Percentiles rank a stretch among this genome's conserved stretches.
phyloP scores from a whole-genome alignment of 2,113 vertebrate genomes.

The Cairina moschata region DNA sequence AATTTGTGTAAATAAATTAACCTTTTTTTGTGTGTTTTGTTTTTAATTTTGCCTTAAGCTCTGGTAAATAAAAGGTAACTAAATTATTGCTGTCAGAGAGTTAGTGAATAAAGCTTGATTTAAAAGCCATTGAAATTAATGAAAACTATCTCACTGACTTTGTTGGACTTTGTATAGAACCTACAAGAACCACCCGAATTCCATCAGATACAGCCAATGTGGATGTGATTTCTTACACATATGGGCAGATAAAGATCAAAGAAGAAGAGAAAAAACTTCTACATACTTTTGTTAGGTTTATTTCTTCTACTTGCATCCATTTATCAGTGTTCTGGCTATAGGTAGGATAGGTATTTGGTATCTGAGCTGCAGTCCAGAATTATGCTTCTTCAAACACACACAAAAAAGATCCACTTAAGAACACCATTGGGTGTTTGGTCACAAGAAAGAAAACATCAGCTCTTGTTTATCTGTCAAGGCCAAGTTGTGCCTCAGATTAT shows the following conservation, averaged over 20 bases:
- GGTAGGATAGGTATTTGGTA: background rate
- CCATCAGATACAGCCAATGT: background rate
- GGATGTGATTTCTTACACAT: slow-evolving; percentile 28
- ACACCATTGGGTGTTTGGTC: background rate
- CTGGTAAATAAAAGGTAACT: background rate
- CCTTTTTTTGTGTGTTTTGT: background rate
- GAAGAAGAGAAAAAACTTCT: background rate
- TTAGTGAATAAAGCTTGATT: background rate
- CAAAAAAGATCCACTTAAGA: background rate
- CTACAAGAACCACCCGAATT: slow-evolving; percentile 8
- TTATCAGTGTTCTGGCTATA: background rate
- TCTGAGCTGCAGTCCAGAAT: background rate
- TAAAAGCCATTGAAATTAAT: background rate
- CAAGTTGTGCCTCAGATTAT: background rate
- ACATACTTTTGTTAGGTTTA: background rate
- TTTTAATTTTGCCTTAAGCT: background rate
- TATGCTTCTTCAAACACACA: background rate
- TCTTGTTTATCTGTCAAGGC: background rate
- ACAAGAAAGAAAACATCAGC: background rate
- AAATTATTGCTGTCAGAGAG: background rate
- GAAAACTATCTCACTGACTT: background rate
- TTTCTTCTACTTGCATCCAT: background rate
- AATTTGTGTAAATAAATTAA: background rate
- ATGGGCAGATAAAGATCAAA: slow-evolving; percentile 51
- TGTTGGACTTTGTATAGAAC: background rate